Base-by-base conservation (phyloP, 2,888 invertebrate genomes). In the Pristionchus mayeri region DNA sequence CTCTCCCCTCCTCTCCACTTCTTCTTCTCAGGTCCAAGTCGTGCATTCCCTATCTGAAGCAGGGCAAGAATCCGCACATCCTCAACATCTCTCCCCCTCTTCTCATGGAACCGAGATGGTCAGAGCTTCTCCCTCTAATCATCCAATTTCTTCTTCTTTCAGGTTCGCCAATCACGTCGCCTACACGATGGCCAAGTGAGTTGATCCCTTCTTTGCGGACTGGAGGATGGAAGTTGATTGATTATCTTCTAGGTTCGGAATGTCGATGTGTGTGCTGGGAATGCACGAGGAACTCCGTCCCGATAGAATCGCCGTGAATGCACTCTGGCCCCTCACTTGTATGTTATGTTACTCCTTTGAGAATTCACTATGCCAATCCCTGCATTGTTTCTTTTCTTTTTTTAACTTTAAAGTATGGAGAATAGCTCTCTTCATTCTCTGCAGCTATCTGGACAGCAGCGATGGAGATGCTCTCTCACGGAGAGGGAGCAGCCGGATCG, bases 41-140 rank as follows among this genome's bases (percentile, higher is more conserved):
- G 78, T 98, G 97, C 93, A 93, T 98, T 87, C 98, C 98, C 0
- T 95, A 96, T 92, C 94, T 98, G 90, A 95, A 96, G 93, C 96
- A 96, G 93, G 88, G 96, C 88, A 95, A 95, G 86, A 97, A 97
- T 93, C 96, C 97, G 0, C 98, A 98, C 93, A 97, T 98, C 89
- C 94, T 98, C 27, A 98, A 98, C 93, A 94, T 98, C 81, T 97
- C 97, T 37, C 98, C 98, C 2, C 98, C 98, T 0, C 94, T 98
- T 27, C 96, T 96, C 93, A 95, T 98, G 95, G 95, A 95, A 89
- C 95, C 97, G 0, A 94, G 95, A 89, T 98, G 98, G 98, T 97
- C 75, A 82, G 44, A 63, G 30, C 48, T 82, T 60, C n/a, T n/a
- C n/a, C n/a, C n/a, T n/a, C n/a, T n/a, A n/a, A n/a, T n/a, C n/a